Percentiles rank a stretch among this genome's conserved stretches.
Conservation (phyloP, 2,113 vertebrate genomes). For the Stictonetta naevosa region DNA sequence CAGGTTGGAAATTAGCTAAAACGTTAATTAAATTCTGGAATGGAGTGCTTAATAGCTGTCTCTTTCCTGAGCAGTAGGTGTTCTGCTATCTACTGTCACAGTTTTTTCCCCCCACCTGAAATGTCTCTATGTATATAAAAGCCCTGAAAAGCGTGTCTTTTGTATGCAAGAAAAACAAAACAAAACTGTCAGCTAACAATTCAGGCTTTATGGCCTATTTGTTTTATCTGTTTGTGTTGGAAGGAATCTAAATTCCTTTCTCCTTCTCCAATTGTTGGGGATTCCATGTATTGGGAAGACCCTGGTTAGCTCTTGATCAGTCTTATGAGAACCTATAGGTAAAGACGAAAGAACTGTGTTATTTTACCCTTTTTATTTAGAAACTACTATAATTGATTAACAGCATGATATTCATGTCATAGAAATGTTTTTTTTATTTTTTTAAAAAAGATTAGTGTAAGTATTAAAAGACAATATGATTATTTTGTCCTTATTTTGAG, state of each 20-base stretch:
- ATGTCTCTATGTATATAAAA: not conserved
- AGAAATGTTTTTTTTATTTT: not conserved
- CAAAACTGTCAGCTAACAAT: not conserved
- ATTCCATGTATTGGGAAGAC: not conserved
- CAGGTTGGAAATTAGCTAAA: not conserved
- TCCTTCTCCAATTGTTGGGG: not conserved
- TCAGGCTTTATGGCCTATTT: not conserved
- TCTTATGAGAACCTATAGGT: not conserved
- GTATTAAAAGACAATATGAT: not conserved
- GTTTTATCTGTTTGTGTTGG: not conserved
- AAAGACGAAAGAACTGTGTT: not conserved
- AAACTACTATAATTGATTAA: not conserved
- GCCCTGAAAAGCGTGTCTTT: not conserved
- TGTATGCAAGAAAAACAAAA: not conserved
- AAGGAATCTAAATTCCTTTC: not conserved
- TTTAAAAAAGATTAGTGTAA: not conserved
- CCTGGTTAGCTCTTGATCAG: not conserved
- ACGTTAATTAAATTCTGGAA: not conserved
- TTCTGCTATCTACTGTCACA: not conserved
- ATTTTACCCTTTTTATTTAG: not conserved
- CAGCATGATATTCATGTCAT: not conserved
- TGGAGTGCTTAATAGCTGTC: not conserved
- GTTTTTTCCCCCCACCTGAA: not conserved
- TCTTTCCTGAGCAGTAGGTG: not conserved
- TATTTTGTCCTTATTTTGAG: not conserved